Base-by-base conservation (phyloP, 1,140 invertebrate genomes). In the Camponotus floridanus region DNA sequence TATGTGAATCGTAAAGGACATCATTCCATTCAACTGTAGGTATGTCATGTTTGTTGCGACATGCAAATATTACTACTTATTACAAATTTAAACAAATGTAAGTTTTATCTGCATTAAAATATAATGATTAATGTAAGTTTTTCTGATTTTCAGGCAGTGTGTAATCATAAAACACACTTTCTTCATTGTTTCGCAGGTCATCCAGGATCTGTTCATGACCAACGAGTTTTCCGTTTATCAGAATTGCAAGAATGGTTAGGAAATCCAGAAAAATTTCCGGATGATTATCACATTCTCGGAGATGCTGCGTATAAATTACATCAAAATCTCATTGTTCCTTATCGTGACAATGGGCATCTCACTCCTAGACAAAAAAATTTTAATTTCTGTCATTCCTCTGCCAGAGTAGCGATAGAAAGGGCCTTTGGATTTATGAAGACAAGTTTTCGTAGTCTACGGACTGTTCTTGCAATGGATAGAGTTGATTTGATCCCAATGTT, bases 141-240 rank as follows among this genome's bases (percentile, higher is more conserved):
- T 6, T 11, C 31, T 42, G 6, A 42, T 48, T 68, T 3, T 68
- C 36, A 68, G 39, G 65, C 39, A 45, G 39, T 68, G 4, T 68
- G 65, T 26, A n/a, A 68, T 1, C 65, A 68, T 68, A 45, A 45
- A 68, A 1, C 21, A 26, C 45, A 51, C 0, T 71, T 71, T 11
- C 33, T 2, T 11, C 45, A 71, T 71, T 71, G 68, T 8, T 71
- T 51, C 7, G 45, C 15, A 9, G 68, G 68, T 9, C 8, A 71
- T 71, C 13, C 45, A 51, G 45, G 68, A 2, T 71, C 68, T 71
- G 26, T 71, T 26, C 45, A 71, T 33, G 68, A 71, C n/a, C 39
- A 45, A 3, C 39, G n/a, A 45, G n/a, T 68, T 5, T 68, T 68
- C 9, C 8, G 39, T 45, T 45, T 26, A 13, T 68, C 65, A 13